These are phyloP conservation scores for Caenorhabditis sinica DNA, from an alignment of 2,888 invertebrate genomes.

Conservation along the genomic window DNA sequence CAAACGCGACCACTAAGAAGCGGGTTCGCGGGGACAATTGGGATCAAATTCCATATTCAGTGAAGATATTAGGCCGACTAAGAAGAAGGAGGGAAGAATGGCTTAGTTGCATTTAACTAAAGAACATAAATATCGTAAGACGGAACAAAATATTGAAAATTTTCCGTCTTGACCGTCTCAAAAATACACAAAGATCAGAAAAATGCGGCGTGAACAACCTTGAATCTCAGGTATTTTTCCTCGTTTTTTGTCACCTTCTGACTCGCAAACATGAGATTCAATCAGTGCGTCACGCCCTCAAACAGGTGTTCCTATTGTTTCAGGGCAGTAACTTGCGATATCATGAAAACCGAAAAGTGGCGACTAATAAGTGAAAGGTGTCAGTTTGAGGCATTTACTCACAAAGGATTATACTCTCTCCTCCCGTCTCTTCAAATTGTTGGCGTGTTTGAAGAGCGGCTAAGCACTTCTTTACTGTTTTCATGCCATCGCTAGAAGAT, in stretches of 20 bases:
- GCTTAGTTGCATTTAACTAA: slow-evolving; percentile 6
- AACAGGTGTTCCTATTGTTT: background rate
- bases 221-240: slow-evolving; percentile 22
- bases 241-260: slow-evolving; percentile 9
- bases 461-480: slow-evolving; percentile 44
- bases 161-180: background rate
- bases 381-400: slow-evolving; percentile 55
- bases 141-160: slow-evolving; percentile 7
- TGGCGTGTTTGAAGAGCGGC: slow-evolving; percentile 52
- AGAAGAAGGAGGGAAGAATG: background rate
- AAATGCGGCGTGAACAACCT: slow-evolving; percentile 35
- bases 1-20: background rate
- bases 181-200: slow-evolving; percentile 11
- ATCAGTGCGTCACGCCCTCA: background rate
- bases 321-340: background rate
- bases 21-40: slow-evolving; percentile 5
- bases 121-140: background rate
- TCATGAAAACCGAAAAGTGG: slow-evolving; percentile 3
- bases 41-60: slow-evolving; percentile 20
- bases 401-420: slow-evolving; percentile 55
- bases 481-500: slow-evolving; percentile 15
- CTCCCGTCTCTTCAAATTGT: slow-evolving; percentile 27
- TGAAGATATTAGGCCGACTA: background rate
- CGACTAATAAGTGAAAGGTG: slow-evolving; percentile 58
- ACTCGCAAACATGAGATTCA: background rate